A percentile compares a stretch with the other conserved stretches of the same genome.
Conservation (phyloP, 2,797 vertebrate species). For the Lutjanus argentimaculatus region DNA sequence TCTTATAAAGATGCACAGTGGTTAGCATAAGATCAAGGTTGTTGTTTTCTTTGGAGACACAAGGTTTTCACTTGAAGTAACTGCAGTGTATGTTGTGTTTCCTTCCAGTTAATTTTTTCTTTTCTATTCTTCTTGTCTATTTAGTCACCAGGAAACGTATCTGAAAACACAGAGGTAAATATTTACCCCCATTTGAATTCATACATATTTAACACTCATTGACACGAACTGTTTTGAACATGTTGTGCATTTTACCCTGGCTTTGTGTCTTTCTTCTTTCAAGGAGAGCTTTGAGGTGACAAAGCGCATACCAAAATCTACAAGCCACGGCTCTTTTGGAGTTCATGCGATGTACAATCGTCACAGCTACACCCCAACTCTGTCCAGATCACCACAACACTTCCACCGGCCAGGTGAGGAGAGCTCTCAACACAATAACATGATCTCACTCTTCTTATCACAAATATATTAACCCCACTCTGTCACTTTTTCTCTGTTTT, state of each 20-base stretch:
- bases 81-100: not conserved
- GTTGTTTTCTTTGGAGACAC: constrained; percentile 4
- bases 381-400: constrained; percentile 94
- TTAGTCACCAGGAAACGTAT: constrained; percentile 70
- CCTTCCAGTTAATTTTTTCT: not conserved
- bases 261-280: constrained; percentile 16
- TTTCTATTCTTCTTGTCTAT: constrained; percentile 27
- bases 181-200: not conserved
- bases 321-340: constrained; percentile 91
- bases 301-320: constrained; percentile 90
- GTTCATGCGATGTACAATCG: constrained; percentile 88
- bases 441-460: not conserved
- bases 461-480: constrained; percentile 1
- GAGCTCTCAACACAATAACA: fast-evolving
- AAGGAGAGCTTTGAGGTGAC: constrained; percentile 86
- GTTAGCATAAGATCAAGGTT: not conserved
- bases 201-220: not conserved
- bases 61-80: constrained; percentile 17
- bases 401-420: constrained; percentile 96
- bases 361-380: constrained; percentile 93
- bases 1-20: not conserved
- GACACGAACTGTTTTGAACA: not conserved
- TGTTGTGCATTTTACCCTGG: not conserved
- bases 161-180: constrained; percentile 69
- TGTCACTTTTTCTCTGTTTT: constrained; percentile 54